These are phyloP conservation scores for Palythoa heliodiscus DNA, from an alignment of 92 coral and sea anemone genomes.

Conservation along the genomic window DNA sequence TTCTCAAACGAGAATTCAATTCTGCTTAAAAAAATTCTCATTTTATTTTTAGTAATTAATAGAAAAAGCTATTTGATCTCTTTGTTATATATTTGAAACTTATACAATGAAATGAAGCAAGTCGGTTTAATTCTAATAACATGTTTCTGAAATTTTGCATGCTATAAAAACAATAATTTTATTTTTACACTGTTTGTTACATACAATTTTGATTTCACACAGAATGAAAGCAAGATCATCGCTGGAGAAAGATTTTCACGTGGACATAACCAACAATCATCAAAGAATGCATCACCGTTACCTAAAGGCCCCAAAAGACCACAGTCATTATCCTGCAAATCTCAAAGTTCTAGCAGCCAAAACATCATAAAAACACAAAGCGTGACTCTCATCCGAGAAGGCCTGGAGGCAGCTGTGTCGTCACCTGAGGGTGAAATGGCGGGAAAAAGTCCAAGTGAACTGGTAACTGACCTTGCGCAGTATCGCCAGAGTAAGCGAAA, in stretches of 20 bases:
- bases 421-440: constrained; percentile 45
- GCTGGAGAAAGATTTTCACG: constrained; percentile 3
- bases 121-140: no score
- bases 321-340: constrained; percentile 20
- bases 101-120: no score
- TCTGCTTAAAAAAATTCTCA: no score
- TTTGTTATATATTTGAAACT: no score
- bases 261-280: background rate
- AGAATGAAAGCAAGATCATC: background rate
- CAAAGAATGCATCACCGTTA: constrained; percentile 6
- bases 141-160: no score
- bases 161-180: no score
- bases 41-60: no score
- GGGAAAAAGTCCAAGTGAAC: constrained; percentile 35
- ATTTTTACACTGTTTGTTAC: background rate
- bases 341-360: constrained; percentile 3
- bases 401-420: constrained; percentile 18
- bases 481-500: constrained; percentile 43
- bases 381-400: background rate
- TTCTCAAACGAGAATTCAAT: no score
- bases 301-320: constrained; percentile 15
- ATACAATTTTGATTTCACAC: background rate
- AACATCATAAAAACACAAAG: background rate
- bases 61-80: no score
- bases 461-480: constrained; percentile 31